A percentile compares a stretch with the other conserved stretches of the same genome.
phyloP scores from a whole-genome alignment of 2,113 vertebrate species.

The Perca fluviatilis region DNA sequence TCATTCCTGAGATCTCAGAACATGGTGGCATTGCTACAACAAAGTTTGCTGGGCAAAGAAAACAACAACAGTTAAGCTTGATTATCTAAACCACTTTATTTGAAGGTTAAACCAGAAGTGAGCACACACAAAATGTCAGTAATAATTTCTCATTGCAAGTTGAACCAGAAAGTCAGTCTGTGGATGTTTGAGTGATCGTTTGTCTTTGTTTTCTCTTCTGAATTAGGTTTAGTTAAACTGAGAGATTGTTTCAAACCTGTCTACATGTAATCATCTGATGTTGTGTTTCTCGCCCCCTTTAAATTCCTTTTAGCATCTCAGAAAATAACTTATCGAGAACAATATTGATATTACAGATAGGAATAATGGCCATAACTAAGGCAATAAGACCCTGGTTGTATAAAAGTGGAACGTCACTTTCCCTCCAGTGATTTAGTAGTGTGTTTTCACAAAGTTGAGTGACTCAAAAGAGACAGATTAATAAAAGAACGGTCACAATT shows the following conservation, averaged over 20 bases:
- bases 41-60: not conserved
- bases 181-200: not conserved
- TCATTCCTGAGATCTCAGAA: not conserved
- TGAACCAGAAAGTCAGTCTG: not conserved
- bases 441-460: not conserved
- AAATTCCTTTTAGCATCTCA: not conserved
- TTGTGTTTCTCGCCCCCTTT: not conserved
- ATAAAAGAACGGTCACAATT: not conserved
- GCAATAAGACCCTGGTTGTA: not conserved
- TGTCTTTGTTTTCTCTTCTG: not conserved
- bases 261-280: not conserved
- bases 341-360: not conserved
- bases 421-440: not conserved
- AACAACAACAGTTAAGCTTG: not conserved
- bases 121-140: not conserved
- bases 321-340: not conserved
- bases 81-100: conserved; percentile 3
- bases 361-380: not conserved
- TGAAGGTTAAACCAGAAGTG: not conserved
- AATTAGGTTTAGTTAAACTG: not conserved
- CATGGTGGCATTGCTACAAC: not conserved
- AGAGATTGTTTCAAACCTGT: too few relatives aligned
- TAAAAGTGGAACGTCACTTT: not conserved
- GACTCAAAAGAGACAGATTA: not conserved
- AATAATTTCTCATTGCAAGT: not conserved